Conservation (phyloP, 2,888 invertebrate species). For the Cloeon dipterum region DNA sequence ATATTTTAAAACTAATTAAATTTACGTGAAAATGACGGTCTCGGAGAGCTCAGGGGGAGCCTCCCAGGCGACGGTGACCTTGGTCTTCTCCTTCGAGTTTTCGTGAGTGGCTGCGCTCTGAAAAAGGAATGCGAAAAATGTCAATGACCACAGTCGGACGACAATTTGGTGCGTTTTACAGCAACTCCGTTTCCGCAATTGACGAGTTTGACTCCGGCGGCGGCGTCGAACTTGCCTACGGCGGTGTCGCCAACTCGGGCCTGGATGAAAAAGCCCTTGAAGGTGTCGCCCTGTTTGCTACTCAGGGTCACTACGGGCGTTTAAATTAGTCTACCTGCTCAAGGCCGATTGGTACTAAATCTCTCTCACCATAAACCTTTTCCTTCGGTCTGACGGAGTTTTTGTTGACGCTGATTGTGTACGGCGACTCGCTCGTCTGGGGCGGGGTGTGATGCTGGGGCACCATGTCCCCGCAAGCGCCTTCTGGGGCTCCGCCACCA, state of each 20-base stretch:
- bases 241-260: conserved; percentile 42
- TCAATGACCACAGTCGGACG: no score
- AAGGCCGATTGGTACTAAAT: no score
- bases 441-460: conserved; percentile 31
- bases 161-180: no score
- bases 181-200: conserved; percentile 26
- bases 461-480: conserved; percentile 37
- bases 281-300: conserved; percentile 25
- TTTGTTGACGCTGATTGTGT: conserved; percentile 25
- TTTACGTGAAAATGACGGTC: conserved; percentile 36
- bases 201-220: conserved; percentile 24
- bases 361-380: conserved; percentile 3
- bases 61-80: conserved; percentile 34
- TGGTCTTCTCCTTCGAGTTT: conserved; percentile 29
- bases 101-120: conserved; percentile 48
- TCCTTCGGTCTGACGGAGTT: conserved; percentile 8
- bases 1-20: no score
- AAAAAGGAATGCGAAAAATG: no score
- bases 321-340: neutral
- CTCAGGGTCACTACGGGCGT: conserved; percentile 27
- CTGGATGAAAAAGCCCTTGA: conserved; percentile 68
- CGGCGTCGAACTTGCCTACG: conserved; percentile 37
- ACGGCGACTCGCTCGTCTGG: conserved; percentile 31
- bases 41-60: conserved; percentile 35
- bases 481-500: conserved; percentile 37